Evolutionary conservation across 1,140 invertebrate species (phyloP), one percentile per base, ranked within the genome.

Genomic region (Andricus grossulariae): DNA sequence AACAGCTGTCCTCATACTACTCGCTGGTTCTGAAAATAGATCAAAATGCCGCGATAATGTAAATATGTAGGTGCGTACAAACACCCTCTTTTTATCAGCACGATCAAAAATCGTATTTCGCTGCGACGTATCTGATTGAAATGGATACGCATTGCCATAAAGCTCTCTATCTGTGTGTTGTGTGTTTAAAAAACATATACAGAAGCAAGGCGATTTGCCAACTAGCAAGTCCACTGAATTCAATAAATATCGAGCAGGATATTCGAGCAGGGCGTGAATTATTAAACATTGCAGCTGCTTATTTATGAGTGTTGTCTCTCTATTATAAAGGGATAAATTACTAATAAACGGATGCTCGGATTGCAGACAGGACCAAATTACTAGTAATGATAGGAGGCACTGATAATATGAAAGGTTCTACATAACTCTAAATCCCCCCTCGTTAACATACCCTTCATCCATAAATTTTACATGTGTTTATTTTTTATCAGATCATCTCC

Each of bases 81-180:
- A 39, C 39, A 45, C 8, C 39, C 13, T n/a, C 2, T 39, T 66
- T 39, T 66, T 66, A 66, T 66, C 60, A 10, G 12, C 25, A 66
- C 32, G 32, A 66, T 45, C 60, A 45, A 39, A 45, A 66, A 66
- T 66, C 60, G 60, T 66, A 66, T 66, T 66, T 66, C 60, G 16
- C 39, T n/a, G 60, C 15, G 25, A 66, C 21, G 3, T 66, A 66
- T 66, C 25, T 45, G 60, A 66, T 66, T 66, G 60, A 66, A 66
- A 66, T 66, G 60, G 60, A 66, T 66, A 66, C 39, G n/a, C 15
- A 39, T 66, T 39, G 25, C 60, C 25, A 66, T 66, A 66, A 66
- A 66, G 8, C 32, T 54, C 10, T 11, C 10, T 45, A 45, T 45
- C 39, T 45, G 39, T 45, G 39, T 45, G 39, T 45, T 32, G 10